These are phyloP conservation scores for Chionoecetes opilio DNA, from an alignment of 1,140 invertebrate species.

Conservation along the genomic window DNA sequence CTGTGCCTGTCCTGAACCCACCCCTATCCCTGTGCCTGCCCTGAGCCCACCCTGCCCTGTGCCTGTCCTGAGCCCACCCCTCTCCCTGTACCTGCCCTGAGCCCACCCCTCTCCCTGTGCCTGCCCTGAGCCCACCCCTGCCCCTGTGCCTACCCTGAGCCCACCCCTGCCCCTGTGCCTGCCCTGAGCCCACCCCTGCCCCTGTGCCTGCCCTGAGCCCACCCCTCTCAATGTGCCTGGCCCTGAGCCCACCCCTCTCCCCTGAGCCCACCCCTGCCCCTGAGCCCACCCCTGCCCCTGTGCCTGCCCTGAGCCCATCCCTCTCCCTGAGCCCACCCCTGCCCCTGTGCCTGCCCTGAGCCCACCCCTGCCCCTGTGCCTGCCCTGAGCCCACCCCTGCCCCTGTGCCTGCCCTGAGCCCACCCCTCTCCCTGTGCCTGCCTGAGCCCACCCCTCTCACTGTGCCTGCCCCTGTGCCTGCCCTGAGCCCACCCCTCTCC, in stretches of 20 bases:
- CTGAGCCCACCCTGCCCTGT: background rate
- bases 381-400: no score
- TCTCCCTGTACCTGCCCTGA: no score
- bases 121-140: background rate
- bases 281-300: no score
- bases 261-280: background rate
- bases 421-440: background rate
- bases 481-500: background rate
- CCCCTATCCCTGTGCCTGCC: no score
- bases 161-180: background rate
- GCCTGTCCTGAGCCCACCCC: no score
- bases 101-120: background rate
- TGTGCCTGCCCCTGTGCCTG: no score
- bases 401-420: background rate
- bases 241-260: no score
- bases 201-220: background rate
- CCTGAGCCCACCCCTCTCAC: background rate
- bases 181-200: no score
- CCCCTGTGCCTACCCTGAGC: background rate
- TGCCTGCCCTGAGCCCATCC: background rate
- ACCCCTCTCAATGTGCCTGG: background rate
- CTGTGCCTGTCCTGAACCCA: no score
- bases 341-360: no score
- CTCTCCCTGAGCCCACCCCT: no score
- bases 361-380: background rate